Base-by-base conservation (phyloP, 1,140 invertebrate genomes). In the Drosophila mauritiana region DNA sequence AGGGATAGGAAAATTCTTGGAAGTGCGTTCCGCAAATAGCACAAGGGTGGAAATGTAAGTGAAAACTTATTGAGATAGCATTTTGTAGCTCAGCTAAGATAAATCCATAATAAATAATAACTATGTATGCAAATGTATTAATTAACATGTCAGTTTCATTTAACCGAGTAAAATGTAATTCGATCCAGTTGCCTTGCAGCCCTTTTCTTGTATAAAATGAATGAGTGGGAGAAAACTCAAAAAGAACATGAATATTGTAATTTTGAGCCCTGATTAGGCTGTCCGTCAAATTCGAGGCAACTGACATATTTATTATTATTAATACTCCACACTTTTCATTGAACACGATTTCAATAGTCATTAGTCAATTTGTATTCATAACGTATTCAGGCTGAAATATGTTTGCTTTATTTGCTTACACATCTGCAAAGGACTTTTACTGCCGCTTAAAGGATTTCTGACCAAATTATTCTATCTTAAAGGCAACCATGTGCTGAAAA, bases 271-370 rank as follows among this genome's bases (percentile, higher is more conserved):
- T 10, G 31, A 34, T 62, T 58, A 58, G 34, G 37, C 61, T 61
- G 61, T 34, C 61, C 13, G 43, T 68, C 46, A 65, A 27, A 20
- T n/a, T 4, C n/a, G n/a, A 31, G 17, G 43, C 36, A 42, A 46
- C 43, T 51, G 64, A 64, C 59, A 8, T 34, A 27, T 67, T 63
- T 49, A 64, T 67, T 31, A 40, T 49, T 40, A 45, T 61, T 61
- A 17, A 36, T 45, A 43, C 36, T 36, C 61, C 10, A 57, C 37
- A 58, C 8, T 31, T 31, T 8, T 31, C 27, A 31, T 31, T 31
- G 27, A 49, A 49, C 20, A 39, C 15, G 22, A 31, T 48, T 65
- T 13, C 20, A 13, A 63, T 48, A 48, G 31, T 20, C n/a, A 17
- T 65, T 37, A 10, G 15, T 22, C 11, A 6, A 11, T 31, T 57